Conservation (phyloP, 2,113 vertebrate genomes). For the Trematomus loennbergii region DNA sequence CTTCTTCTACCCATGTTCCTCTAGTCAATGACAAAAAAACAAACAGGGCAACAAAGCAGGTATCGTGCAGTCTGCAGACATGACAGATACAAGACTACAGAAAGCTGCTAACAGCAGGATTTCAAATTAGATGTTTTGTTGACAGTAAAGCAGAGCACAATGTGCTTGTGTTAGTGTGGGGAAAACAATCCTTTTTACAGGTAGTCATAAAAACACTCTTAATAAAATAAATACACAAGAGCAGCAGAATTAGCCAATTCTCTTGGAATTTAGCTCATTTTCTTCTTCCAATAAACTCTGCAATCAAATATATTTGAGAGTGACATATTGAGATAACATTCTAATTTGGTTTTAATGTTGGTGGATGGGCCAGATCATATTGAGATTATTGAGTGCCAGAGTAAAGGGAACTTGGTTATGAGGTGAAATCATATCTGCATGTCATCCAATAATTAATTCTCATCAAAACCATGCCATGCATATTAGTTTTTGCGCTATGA, state of each 20-base stretch:
- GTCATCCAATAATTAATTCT: background rate
- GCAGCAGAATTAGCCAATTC: background rate
- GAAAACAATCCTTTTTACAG: slow-evolving; percentile 1
- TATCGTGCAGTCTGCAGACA: slow-evolving; percentile 9
- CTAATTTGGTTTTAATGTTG: slow-evolving; percentile 5
- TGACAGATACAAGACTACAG: background rate
- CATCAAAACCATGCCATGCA: slow-evolving; percentile 8
- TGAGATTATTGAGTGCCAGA: slow-evolving; percentile 1
- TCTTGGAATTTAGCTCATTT: background rate
- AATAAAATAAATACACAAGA: slow-evolving; percentile 10
- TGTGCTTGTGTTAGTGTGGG: background rate
- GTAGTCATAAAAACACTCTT: background rate
- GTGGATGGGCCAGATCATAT: slow-evolving; percentile 2
- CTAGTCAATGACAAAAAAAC: slow-evolving; percentile 40
- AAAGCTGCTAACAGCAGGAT: background rate
- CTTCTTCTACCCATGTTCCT: slow-evolving; percentile 22
- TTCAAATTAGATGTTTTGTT: background rate
- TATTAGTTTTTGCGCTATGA: slow-evolving; percentile 28
- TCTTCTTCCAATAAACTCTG: slow-evolving; percentile 11
- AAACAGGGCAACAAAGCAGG: slow-evolving; percentile 35
- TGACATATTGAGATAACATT: slow-evolving; percentile 19
- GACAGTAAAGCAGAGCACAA: background rate
- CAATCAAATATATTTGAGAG: slow-evolving; percentile 32
- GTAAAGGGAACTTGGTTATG: background rate
- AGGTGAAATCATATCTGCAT: slow-evolving; percentile 8